Evolutionary conservation across 2,888 invertebrate species (phyloP).

Genomic region (Drosophila maculinotata): DNA sequence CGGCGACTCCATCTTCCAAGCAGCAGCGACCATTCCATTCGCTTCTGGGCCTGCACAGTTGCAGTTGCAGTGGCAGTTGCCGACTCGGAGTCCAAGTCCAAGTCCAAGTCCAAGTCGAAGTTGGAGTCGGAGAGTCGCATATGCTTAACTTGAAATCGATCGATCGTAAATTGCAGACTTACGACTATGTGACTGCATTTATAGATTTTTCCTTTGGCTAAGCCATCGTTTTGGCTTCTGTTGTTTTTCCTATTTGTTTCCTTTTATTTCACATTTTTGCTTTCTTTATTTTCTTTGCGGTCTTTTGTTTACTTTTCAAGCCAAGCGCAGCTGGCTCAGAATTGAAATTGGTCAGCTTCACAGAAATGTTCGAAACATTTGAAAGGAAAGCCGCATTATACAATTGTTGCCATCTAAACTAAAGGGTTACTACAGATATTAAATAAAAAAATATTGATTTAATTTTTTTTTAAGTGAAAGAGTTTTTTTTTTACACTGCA

Average conservation of each 20-base stretch:
- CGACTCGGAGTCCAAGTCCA: conserved; percentile 5
- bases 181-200: conserved; percentile 58
- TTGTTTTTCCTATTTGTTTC: conserved; percentile 10
- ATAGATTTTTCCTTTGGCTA: conserved; percentile 42
- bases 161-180: conserved; percentile 80
- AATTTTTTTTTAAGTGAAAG: too few relatives aligned
- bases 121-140: conserved; percentile 53
- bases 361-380: conserved; percentile 19
- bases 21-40: conserved; percentile 18
- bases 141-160: conserved; percentile 80
- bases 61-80: conserved; percentile 31
- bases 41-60: conserved; percentile 36
- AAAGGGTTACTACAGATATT: too few relatives aligned
- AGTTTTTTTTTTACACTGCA: too few relatives aligned
- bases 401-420: too few relatives aligned
- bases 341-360: conserved; percentile 7
- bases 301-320: conserved; percentile 41
- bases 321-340: conserved; percentile 37
- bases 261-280: conserved; percentile 6
- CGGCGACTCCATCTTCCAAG: conserved; percentile 35
- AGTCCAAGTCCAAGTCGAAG: conserved; percentile 41
- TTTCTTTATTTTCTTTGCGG: conserved; percentile 7
- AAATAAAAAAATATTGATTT: too few relatives aligned
- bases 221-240: conserved; percentile 22
- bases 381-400: conserved; percentile 17